A percentile compares a stretch with the other conserved stretches of the same genome.
Evolutionary conservation across 2,888 invertebrate species (phyloP).

Genomic region (Megastigmus dorsalis): DNA sequence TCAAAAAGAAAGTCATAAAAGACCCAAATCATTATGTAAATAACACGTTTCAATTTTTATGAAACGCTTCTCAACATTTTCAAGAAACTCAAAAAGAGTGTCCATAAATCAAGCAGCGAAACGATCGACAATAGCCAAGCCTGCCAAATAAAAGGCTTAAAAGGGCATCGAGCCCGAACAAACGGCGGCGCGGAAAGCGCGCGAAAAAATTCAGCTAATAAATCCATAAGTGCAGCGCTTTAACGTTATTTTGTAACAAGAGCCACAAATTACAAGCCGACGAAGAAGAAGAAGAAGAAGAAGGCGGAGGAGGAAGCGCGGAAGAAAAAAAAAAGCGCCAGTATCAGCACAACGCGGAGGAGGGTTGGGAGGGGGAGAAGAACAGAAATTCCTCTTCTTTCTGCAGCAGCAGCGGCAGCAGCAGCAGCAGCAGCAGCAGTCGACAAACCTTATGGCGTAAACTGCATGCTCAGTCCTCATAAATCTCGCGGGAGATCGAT

Average conservation of each 20-base stretch:
- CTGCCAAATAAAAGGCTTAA: too few relatives aligned
- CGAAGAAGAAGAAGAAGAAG: not conserved
- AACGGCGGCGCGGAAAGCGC: not conserved
- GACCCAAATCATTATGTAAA: too few relatives aligned
- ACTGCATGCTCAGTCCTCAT: slow-evolving; percentile 53
- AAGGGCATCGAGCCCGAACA: not conserved
- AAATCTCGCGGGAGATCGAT: slow-evolving; percentile 53
- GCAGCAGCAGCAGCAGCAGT: not conserved
- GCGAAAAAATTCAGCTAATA: slow-evolving; percentile 22
- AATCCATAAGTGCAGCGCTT: slow-evolving; percentile 28
- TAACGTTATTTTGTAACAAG: slow-evolving; percentile 31
- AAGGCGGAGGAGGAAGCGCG: not conserved
- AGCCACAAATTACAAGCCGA: slow-evolving; percentile 37
- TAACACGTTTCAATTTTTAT: too few relatives aligned
- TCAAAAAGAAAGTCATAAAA: too few relatives aligned
- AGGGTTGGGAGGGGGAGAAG: too few relatives aligned
- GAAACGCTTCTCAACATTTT: not conserved
- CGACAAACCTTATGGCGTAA: slow-evolving; percentile 50
- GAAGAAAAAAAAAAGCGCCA: not conserved
- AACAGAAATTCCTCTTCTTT: slow-evolving; percentile 24
- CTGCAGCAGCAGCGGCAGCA: not conserved
- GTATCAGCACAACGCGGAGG: slow-evolving; percentile 14
- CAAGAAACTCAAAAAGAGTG: not conserved
- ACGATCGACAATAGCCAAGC: too few relatives aligned
- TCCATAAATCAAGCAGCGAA: not conserved